Evolutionary conservation across 2,888 invertebrate species (phyloP), one percentile per base, ranked within the genome.

Genomic region (Luffia ferchaultella): DNA sequence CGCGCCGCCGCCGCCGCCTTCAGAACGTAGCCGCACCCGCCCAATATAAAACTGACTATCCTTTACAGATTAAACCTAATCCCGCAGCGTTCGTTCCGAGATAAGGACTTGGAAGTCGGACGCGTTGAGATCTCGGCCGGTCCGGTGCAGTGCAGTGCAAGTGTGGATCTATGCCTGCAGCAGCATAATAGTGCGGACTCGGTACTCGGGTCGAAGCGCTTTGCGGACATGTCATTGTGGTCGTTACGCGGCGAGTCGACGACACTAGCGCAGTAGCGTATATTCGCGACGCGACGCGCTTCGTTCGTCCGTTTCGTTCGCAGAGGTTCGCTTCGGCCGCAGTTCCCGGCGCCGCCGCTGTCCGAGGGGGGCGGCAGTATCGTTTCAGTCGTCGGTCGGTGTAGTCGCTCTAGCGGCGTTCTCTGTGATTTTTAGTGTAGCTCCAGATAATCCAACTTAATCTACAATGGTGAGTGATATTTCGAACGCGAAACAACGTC

Each of bases 1-100:
- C 85, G 86, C 87, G 83, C 80, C 79, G 87, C 85, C 86, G 86
- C 85, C 85, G 86, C 86, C 85, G 86, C 86, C 86, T 87, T 90
- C 88, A 87, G 86, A 86, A 89, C 87, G 89, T 88, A 87, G 88
- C 87, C 88, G 88, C 89, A 86, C 88, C 89, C 89, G 86, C 82
- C 86, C 76, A 76, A 86, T 88, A 87, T 87, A 87, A 87, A 88
- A 87, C 85, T 84, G 76, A 83, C 85, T 85, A 85, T 80, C 79
- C 80, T 86, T 82, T 87, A 85, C 86, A 59, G 73, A 79, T 78
- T 83, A 79, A 87, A 87, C n/a, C 76, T 87, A 88, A 85, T 86
- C 78, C 84, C 74, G 71, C 71, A 67, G 68, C 61, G 82, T 78
- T 74, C 78, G 76, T 75, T 73, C 73, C 76, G 74, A 78, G 82